Conservation (phyloP, 2,888 invertebrate genomes). For the Acanthoscelides obtectus region DNA sequence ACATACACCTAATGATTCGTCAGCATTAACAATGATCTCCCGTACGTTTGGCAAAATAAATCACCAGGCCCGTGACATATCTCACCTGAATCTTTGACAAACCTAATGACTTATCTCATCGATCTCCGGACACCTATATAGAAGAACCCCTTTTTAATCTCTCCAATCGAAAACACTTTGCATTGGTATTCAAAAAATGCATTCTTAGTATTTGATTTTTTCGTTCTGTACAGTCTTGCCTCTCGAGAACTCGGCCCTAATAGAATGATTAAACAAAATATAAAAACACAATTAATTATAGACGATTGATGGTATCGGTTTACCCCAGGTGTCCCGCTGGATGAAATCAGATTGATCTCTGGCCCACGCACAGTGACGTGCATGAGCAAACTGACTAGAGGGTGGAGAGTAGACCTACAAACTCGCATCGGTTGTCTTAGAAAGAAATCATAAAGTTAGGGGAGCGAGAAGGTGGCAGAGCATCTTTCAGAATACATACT, state of each 20-base stretch:
- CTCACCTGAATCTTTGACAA: conserved; percentile 16
- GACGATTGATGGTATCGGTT: conserved; percentile 45
- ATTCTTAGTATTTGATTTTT: conserved; percentile 30
- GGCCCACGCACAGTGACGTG: conserved; percentile 10
- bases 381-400: background rate
- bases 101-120: conserved; percentile 20
- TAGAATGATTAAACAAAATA: conserved; percentile 50
- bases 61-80: conserved; percentile 18
- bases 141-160: conserved; percentile 1
- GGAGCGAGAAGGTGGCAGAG: too few species aligned
- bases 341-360: conserved; percentile 24
- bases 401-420: too few species aligned
- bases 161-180: conserved; percentile 33
- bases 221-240: conserved; percentile 20
- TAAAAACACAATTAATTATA: conserved; percentile 50
- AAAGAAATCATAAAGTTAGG: too few species aligned
- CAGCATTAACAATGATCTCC: background rate
- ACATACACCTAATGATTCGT: background rate
- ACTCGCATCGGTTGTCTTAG: too few species aligned
- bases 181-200: conserved; percentile 43
- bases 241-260: conserved; percentile 40
- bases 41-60: conserved; percentile 24
- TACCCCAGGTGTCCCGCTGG: conserved; percentile 45
- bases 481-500: too few species aligned
- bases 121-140: conserved; percentile 13